Percentiles rank a stretch among this genome's conserved stretches.
These are phyloP conservation scores for Drosophila pseudotalamancana DNA, from an alignment of 2,888 invertebrate genomes.

Conservation along the genomic window DNA sequence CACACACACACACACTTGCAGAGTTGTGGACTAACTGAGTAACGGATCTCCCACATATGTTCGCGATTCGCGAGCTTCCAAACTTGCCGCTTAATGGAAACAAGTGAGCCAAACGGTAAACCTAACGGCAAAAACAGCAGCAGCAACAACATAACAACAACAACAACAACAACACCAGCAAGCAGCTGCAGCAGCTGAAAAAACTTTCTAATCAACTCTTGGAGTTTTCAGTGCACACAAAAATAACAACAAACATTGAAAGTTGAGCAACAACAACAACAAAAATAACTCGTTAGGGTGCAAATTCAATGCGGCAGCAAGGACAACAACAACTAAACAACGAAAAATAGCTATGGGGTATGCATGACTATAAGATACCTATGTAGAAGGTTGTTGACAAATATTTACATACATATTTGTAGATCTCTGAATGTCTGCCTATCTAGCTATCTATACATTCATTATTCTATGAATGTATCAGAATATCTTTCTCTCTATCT, in stretches of 20 bases:
- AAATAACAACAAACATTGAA: constrained; percentile 19
- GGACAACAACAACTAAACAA: constrained; percentile 22
- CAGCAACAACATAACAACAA: constrained; percentile 22
- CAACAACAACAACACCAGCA: constrained; percentile 13
- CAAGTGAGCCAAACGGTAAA: constrained; percentile 43
- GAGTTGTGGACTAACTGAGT: constrained; percentile 7
- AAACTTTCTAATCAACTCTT: constrained; percentile 74
- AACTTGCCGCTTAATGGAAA: constrained; percentile 54
- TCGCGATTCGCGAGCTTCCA: constrained; percentile 46
- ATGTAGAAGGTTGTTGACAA: too few relatives aligned
- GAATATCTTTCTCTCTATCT: not conserved
- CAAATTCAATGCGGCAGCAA: constrained; percentile 55
- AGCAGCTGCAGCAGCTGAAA: constrained; percentile 43
- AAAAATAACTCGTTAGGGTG: constrained; percentile 44
- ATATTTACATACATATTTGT: too few relatives aligned
- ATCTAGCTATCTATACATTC: not conserved
- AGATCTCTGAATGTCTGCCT: not conserved
- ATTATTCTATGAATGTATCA: not conserved
- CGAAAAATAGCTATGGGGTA: not conserved
- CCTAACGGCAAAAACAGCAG: constrained; percentile 26
- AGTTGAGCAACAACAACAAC: constrained; percentile 13
- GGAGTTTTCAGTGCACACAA: constrained; percentile 49
- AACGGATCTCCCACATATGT: constrained; percentile 42
- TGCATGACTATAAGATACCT: constrained; percentile 1
- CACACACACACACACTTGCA: not conserved